A percentile compares a stretch with the other conserved stretches of the same genome.
These are phyloP conservation scores for Frankliniella fusca DNA, from an alignment of 2,888 invertebrate species.

Conservation along the genomic window DNA sequence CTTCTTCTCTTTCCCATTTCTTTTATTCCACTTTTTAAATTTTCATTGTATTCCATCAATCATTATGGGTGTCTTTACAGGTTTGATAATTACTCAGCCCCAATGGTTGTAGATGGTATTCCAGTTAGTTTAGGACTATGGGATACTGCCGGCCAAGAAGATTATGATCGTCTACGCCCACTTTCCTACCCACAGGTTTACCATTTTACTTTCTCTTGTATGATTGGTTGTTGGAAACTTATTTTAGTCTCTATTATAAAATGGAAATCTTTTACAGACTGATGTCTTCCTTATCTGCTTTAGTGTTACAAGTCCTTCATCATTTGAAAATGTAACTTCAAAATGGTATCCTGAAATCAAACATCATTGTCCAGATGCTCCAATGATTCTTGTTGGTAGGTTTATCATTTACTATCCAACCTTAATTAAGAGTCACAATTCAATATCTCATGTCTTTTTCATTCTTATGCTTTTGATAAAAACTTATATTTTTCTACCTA, in stretches of 20 bases:
- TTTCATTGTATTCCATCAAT: background rate
- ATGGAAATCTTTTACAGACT: conserved; percentile 58
- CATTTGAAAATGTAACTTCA: conserved; percentile 98
- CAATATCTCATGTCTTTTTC: background rate
- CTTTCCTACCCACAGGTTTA: conserved; percentile 84
- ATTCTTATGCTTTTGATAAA: background rate
- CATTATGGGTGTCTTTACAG: conserved; percentile 50
- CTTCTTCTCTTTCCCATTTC: background rate
- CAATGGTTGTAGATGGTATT: conserved; percentile 97
- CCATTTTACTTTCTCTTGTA: background rate
- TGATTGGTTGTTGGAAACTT: conserved; percentile 12
- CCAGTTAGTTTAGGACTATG: conserved; percentile 94
- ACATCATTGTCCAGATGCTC: conserved; percentile 99
- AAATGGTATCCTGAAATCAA: conserved; percentile 99
- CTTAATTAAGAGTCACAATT: too few relatives aligned
- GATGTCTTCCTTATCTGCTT: conserved; percentile 99
- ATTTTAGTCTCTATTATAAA: conserved; percentile 6
- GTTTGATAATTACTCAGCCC: conserved; percentile 98
- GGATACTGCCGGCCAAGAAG: conserved; percentile 98
- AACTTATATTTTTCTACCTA: conserved; percentile 38
- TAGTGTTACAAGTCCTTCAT: conserved; percentile 97
- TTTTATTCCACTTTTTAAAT: conserved; percentile 34
- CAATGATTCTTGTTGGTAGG: conserved; percentile 95
- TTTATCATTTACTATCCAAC: conserved; percentile 34
- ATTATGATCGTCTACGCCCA: conserved; percentile 93